Conservation (phyloP, 2,888 invertebrate species). For the Terebella lapidaria region DNA sequence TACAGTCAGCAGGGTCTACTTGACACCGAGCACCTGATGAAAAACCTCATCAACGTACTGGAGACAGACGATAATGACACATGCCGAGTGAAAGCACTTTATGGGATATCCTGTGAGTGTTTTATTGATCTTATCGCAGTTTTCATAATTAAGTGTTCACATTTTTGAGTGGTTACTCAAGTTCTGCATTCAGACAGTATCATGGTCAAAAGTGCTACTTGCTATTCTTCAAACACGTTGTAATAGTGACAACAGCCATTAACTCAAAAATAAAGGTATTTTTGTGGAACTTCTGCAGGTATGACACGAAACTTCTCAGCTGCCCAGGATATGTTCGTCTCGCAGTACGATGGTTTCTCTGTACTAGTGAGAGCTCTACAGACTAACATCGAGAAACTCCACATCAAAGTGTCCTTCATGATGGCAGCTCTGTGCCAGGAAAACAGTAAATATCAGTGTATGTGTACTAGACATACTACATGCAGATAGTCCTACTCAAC, state of each 20-base stretch:
- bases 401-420: slow-evolving; percentile 71
- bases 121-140: not conserved
- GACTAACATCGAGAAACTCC: slow-evolving; percentile 60
- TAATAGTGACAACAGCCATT: too few species aligned
- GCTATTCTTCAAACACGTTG: too few species aligned
- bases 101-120: slow-evolving; percentile 75
- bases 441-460: too few species aligned
- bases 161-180: too few species aligned
- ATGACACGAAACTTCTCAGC: slow-evolving; percentile 63
- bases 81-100: slow-evolving; percentile 67
- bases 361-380: slow-evolving; percentile 62
- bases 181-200: too few species aligned
- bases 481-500: too few species aligned
- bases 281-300: too few species aligned
- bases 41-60: slow-evolving; percentile 61
- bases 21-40: slow-evolving; percentile 64
- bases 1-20: slow-evolving; percentile 70
- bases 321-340: slow-evolving; percentile 62
- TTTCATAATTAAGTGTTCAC: not conserved
- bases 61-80: slow-evolving; percentile 58
- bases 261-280: too few species aligned
- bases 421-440: slow-evolving; percentile 63
- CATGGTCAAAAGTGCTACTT: too few species aligned
- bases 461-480: too few species aligned
- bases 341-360: slow-evolving; percentile 63